phyloP scores from a whole-genome alignment of 1,140 invertebrate species.

The Mylabris phalerata region DNA sequence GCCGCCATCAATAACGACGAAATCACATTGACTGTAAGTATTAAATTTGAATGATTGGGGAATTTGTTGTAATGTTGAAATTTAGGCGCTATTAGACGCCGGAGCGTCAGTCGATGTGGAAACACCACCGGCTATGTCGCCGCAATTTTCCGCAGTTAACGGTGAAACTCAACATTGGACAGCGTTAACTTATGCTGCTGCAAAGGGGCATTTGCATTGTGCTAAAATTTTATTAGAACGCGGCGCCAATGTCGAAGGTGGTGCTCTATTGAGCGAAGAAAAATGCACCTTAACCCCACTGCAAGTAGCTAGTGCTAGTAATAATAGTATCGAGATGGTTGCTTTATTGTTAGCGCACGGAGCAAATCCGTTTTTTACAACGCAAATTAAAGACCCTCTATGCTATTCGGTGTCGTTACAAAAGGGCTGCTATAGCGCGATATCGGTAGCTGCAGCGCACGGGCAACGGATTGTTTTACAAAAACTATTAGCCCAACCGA shows the following conservation, averaged over 20 bases:
- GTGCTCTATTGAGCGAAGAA: slow-evolving; percentile 70
- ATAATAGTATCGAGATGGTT: slow-evolving; percentile 68
- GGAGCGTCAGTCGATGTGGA: slow-evolving; percentile 45
- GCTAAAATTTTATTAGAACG: slow-evolving; percentile 64
- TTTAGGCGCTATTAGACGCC: slow-evolving; percentile 63
- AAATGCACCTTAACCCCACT: slow-evolving; percentile 79
- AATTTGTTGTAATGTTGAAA: slow-evolving; percentile 2
- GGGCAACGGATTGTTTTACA: slow-evolving; percentile 71
- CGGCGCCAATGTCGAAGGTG: slow-evolving; percentile 79
- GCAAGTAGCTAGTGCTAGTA: slow-evolving; percentile 75
- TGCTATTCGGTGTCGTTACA: slow-evolving; percentile 80
- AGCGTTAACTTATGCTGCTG: slow-evolving; percentile 60
- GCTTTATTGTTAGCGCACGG: slow-evolving; percentile 71
- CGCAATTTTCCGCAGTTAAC: slow-evolving; percentile 49
- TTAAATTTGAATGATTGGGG: not conserved
- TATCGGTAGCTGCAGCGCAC: slow-evolving; percentile 80
- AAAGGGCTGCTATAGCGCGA: slow-evolving; percentile 74
- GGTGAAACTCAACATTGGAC: slow-evolving; percentile 74
- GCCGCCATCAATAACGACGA: slow-evolving; percentile 75
- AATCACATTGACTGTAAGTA: slow-evolving; percentile 54
- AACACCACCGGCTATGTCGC: slow-evolving; percentile 39
- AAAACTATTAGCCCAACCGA: slow-evolving; percentile 70
- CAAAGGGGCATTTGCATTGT: slow-evolving; percentile 46
- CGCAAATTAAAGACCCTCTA: slow-evolving; percentile 70
- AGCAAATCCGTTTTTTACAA: slow-evolving; percentile 80